Conservation (phyloP, 2,113 vertebrate genomes). For the Fulica atra region DNA sequence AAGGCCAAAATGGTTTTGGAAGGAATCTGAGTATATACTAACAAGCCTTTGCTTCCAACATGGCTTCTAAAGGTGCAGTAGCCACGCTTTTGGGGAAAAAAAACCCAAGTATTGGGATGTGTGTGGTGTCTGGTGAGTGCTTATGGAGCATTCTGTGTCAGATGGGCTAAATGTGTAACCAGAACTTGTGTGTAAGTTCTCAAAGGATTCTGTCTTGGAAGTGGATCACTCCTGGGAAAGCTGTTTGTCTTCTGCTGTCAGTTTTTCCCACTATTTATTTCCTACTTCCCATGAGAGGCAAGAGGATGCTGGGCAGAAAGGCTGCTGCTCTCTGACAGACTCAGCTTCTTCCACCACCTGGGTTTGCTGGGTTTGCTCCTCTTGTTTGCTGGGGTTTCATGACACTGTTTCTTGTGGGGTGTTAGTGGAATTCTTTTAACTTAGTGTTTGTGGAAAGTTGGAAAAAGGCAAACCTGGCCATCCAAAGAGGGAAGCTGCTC, state of each 20-base stretch:
- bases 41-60: neutral
- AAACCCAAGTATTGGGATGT: neutral
- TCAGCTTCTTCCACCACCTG: neutral
- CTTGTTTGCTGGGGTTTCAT: neutral
- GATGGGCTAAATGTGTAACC: neutral
- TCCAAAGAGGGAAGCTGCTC: neutral
- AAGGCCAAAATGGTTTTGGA: neutral
- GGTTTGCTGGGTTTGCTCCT: neutral
- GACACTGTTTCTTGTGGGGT: neutral
- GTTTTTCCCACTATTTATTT: fast-evolving
- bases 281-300: too few relatives aligned
- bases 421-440: neutral
- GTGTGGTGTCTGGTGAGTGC: neutral
- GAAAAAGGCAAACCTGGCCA: neutral
- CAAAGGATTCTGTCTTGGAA: neutral
- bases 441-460: neutral
- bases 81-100: neutral
- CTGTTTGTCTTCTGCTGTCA: neutral
- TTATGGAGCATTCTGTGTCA: neutral
- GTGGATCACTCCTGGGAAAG: neutral
- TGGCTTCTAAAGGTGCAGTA: neutral
- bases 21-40: neutral
- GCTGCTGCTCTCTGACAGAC: neutral
- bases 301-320: neutral
- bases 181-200: fast-evolving